These are phyloP conservation scores for Solenopsis invicta DNA, from an alignment of 1,140 invertebrate genomes.

Conservation along the genomic window DNA sequence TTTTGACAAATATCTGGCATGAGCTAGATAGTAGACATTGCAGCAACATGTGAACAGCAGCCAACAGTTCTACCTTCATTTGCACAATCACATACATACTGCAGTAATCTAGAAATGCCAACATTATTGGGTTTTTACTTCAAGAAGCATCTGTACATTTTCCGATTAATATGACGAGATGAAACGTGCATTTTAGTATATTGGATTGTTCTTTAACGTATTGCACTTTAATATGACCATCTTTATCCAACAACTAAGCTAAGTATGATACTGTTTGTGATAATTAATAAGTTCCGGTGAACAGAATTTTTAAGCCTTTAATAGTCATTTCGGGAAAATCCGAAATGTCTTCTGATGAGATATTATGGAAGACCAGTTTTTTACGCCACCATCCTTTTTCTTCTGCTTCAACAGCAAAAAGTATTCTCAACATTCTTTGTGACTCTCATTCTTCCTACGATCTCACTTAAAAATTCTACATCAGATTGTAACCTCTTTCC, in stretches of 20 bases:
- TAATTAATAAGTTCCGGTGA: no score
- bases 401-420: background rate
- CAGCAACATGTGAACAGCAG: conserved; percentile 5
- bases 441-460: conserved; percentile 28
- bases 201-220: background rate
- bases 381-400: conserved; percentile 3
- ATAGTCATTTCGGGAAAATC: background rate
- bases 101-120: conserved; percentile 30
- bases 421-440: background rate
- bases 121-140: conserved; percentile 11
- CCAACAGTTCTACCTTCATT: background rate
- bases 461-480: conserved; percentile 48
- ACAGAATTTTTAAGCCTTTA: background rate
- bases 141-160: no score
- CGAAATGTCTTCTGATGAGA: background rate
- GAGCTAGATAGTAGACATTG: background rate
- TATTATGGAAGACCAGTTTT: background rate
- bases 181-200: no score
- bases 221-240: background rate
- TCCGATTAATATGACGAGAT: no score
- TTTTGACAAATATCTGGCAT: background rate
- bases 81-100: conserved; percentile 16
- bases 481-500: conserved; percentile 72
- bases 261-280: background rate
- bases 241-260: conserved; percentile 22